These are phyloP conservation scores for Teleogryllus occipitalis DNA, from an alignment of 1,140 invertebrate genomes.

Conservation along the genomic window DNA sequence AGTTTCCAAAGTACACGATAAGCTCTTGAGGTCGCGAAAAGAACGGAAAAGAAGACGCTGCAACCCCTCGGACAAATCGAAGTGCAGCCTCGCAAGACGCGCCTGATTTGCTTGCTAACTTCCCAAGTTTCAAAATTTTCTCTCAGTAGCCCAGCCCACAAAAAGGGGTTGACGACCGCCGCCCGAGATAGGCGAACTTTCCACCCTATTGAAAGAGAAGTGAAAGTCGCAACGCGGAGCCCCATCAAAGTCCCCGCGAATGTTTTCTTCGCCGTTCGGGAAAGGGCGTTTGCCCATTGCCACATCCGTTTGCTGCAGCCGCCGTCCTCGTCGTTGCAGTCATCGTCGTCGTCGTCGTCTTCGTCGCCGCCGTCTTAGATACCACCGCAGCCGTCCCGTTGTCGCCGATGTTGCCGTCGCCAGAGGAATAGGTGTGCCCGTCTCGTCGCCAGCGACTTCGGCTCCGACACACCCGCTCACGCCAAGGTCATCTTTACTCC, in stretches of 20 bases:
- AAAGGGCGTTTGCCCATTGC: neutral
- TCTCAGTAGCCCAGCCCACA: neutral
- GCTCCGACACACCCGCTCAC: too few relatives aligned
- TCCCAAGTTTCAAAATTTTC: neutral
- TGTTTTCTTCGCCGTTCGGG: neutral
- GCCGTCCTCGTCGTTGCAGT: too few relatives aligned
- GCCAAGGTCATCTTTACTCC: too few relatives aligned
- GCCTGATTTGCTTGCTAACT: conserved; percentile 3
- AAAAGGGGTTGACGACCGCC: neutral
- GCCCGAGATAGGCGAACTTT: neutral
- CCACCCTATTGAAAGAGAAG: neutral
- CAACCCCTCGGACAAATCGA: neutral
- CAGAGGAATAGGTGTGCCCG: too few relatives aligned
- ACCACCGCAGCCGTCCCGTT: too few relatives aligned
- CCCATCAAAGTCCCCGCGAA: neutral
- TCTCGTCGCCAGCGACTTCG: too few relatives aligned
- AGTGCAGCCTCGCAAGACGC: neutral
- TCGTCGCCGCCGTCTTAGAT: too few relatives aligned
- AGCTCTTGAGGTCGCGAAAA: neutral
- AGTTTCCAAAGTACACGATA: neutral
- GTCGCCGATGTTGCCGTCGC: too few relatives aligned
- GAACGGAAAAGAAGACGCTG: neutral
- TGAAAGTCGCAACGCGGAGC: neutral
- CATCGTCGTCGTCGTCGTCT: too few relatives aligned
- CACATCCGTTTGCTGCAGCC: neutral